Conservation (phyloP, 2,888 invertebrate genomes). For the Lasioglossum leucozonium region DNA sequence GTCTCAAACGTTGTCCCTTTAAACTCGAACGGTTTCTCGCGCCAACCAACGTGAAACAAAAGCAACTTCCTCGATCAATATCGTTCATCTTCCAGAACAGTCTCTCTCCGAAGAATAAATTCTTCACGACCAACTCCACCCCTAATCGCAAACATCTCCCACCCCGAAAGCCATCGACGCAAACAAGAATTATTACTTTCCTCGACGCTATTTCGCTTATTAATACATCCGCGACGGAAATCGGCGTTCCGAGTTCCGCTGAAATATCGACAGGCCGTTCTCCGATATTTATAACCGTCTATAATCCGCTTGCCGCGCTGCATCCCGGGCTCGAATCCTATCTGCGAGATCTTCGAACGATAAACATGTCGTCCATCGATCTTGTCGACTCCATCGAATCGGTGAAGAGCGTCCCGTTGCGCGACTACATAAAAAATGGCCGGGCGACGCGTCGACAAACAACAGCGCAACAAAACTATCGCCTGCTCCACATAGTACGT, state of each 20-base stretch:
- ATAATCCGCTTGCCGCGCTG: conserved; percentile 17
- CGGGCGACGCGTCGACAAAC: conserved; percentile 27
- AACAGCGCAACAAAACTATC: conserved; percentile 16
- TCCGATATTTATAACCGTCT: conserved; percentile 3
- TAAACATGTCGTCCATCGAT: conserved; percentile 29
- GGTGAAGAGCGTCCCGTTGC: background rate
- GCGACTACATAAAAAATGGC: conserved; percentile 3
- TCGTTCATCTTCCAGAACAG: background rate
- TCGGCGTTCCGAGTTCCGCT: background rate
- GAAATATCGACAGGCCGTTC: conserved; percentile 7
- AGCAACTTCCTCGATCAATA: background rate
- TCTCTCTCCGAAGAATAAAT: background rate
- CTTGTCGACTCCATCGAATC: conserved; percentile 24
- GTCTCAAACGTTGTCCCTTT: background rate
- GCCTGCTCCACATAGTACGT: background rate
- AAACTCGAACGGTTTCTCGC: background rate
- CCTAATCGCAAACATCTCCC: background rate
- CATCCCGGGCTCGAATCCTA: conserved; percentile 3
- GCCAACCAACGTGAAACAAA: background rate
- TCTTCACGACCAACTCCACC: background rate
- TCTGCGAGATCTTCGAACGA: background rate
- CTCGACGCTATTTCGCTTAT: background rate
- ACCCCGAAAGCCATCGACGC: background rate
- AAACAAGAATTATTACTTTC: background rate
- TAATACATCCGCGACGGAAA: conserved; percentile 4